A percentile compares a stretch with the other conserved stretches of the same genome.
Conservation (phyloP, 2,888 invertebrate genomes). For the Cinara cedri region DNA sequence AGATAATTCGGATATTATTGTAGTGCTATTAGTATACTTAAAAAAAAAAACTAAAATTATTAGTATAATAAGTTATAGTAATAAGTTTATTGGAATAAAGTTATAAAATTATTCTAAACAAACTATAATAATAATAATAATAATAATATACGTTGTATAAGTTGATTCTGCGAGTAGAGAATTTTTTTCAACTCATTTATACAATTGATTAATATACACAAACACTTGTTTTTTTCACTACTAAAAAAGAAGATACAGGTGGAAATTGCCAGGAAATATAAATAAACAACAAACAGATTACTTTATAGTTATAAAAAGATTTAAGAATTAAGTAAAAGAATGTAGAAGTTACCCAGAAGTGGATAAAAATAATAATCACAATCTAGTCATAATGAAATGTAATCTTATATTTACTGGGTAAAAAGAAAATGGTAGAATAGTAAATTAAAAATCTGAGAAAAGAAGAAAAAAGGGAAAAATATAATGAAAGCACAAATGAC, state of each 20-base stretch:
- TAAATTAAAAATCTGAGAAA: conserved; percentile 17
- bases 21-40: too few species aligned
- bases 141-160: too few species aligned
- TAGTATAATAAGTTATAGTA: too few species aligned
- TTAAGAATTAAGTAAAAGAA: too few species aligned
- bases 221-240: neutral
- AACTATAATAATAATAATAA: neutral
- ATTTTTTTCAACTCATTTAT: neutral
- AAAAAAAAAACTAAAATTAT: too few species aligned
- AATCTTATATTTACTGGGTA: conserved; percentile 31
- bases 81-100: too few species aligned
- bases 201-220: neutral
- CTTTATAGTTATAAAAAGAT: conserved; percentile 23
- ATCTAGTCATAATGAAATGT: too few species aligned
- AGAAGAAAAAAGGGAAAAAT: conserved; percentile 26
- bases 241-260: conserved; percentile 13
- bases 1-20: too few species aligned
- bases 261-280: conserved; percentile 29
- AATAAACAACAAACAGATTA: conserved; percentile 40
- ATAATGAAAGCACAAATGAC: conserved; percentile 24
- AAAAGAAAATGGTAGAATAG: conserved; percentile 12
- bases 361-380: too few species aligned
- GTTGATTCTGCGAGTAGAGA: neutral
- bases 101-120: conserved; percentile 2
- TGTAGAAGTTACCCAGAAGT: too few species aligned